Percentiles rank a stretch among this genome's conserved stretches.
Conservation (phyloP, 2,113 vertebrate genomes). For the Mirza zaza region DNA sequence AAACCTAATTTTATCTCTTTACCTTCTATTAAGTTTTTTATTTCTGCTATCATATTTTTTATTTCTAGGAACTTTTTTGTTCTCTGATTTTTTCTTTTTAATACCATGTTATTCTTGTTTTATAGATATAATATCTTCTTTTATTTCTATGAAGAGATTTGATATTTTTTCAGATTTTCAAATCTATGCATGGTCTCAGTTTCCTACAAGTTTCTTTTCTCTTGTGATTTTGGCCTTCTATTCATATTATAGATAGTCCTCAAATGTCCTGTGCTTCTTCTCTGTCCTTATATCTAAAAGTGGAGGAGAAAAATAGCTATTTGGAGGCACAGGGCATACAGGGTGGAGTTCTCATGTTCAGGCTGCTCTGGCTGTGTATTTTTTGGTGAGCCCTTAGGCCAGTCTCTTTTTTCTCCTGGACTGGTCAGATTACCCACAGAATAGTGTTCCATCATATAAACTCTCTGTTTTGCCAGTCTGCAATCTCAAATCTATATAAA, state of each 20-base stretch:
- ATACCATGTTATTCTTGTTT: not conserved
- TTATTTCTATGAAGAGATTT: not conserved
- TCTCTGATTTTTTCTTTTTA: not conserved
- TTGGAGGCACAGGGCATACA: not conserved
- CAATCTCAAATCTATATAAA: not conserved
- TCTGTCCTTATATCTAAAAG: not conserved
- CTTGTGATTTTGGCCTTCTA: not conserved
- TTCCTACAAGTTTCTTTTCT: not conserved
- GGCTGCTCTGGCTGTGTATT: not conserved
- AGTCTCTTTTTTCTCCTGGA: not conserved
- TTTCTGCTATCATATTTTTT: not conserved
- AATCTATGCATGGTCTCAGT: not conserved
- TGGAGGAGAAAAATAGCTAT: not conserved
- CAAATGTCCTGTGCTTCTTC: not conserved
- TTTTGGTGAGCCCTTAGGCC: not conserved
- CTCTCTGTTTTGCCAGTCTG: not conserved
- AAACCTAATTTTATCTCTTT: not conserved
- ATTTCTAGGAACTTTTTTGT: not conserved
- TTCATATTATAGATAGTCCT: not conserved
- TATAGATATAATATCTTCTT: not conserved
- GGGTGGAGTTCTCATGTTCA: not conserved
- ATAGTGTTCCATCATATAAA: not conserved
- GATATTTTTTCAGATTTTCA: not conserved
- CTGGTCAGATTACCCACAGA: not conserved
- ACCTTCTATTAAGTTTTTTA: conserved; percentile 13